A percentile compares a stretch with the other conserved stretches of the same genome.
Evolutionary conservation across 2,797 vertebrate genomes (phyloP).

Genomic region (Dryobates pubescens): DNA sequence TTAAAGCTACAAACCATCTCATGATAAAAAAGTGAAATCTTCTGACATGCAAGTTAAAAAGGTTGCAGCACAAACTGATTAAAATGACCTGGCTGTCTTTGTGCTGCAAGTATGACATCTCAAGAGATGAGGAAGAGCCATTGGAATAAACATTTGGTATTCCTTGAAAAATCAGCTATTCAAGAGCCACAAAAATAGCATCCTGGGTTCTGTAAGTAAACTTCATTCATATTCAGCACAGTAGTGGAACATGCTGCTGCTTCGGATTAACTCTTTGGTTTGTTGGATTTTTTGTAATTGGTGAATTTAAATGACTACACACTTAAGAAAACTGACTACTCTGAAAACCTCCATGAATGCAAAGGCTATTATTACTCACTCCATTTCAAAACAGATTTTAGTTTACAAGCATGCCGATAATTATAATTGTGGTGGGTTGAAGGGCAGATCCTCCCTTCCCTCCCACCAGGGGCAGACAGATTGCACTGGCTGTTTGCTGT

Average conservation of each 20-base stretch:
- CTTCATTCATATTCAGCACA: conserved; percentile 17
- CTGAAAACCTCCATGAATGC: background rate
- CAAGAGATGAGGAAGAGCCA: background rate
- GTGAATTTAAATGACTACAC: background rate
- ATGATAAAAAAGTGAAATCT: background rate
- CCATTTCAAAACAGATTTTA: background rate
- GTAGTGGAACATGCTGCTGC: background rate
- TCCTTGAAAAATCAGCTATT: conserved; percentile 5
- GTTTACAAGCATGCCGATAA: background rate
- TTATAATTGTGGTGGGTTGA: too few relatives aligned
- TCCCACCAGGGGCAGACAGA: too few relatives aligned
- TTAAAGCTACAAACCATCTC: background rate
- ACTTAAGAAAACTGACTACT: background rate
- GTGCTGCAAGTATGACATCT: background rate
- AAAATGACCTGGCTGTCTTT: background rate
- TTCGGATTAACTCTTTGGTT: background rate
- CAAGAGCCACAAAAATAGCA: background rate
- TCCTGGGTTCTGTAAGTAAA: background rate
- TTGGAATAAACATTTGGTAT: background rate
- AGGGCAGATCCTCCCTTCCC: too few relatives aligned
- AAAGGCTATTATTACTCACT: background rate
- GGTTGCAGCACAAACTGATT: background rate
- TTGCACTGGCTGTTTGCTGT: background rate
- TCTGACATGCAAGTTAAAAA: background rate
- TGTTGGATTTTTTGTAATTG: background rate